Base-by-base conservation (phyloP, 1,140 invertebrate genomes). In the Drosophila subpulchrella region DNA sequence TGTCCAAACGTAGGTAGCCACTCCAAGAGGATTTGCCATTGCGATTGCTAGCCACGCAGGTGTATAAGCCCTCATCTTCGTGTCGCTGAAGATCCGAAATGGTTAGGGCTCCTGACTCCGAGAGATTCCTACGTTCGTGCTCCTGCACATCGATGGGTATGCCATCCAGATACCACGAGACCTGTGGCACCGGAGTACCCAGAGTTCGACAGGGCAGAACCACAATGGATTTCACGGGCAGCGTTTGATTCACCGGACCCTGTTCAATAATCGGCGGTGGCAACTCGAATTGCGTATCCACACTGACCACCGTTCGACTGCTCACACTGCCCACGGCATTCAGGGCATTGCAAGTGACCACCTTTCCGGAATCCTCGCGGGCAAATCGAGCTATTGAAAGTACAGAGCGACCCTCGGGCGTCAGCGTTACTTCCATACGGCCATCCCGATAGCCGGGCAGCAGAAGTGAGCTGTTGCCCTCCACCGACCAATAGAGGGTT, bases 201-300 rank as follows among this genome's bases (percentile, higher is more conserved):
- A 95, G 94, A 0, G 96, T 96, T 81, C 94, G 94, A 73, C 97
- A 98, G 5, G 95, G 95, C 77, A 98, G 93, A 78, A 95, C 94
- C 20, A 96, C 97, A 63, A 96, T 94, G 58, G 95, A 95, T 92
- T 96, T 94, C 34, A 96, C 93, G 56, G 96, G 96, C 83, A 96
- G 93, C 10, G 98, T 99, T 94, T 98, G 98, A 93, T 98, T 98
- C 77, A 96, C 95, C 42, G 97, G 97, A 34, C 97, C 97, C 76
- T 96, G 93, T 71, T 95, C 94, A 85, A 99, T 98, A 66, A 98
- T 95, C 57, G 98, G 98, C 41, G 98, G 98, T 68, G 97, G 96
- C 66, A 94, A 92, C 91, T 96, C 95, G 91, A 96, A 95, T 93
- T 95, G 95, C 85, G 96, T 96, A 68, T 95, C 96, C 56, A 97